Base-by-base conservation (phyloP, 2,888 invertebrate species). In the Synergus umbraculus region DNA sequence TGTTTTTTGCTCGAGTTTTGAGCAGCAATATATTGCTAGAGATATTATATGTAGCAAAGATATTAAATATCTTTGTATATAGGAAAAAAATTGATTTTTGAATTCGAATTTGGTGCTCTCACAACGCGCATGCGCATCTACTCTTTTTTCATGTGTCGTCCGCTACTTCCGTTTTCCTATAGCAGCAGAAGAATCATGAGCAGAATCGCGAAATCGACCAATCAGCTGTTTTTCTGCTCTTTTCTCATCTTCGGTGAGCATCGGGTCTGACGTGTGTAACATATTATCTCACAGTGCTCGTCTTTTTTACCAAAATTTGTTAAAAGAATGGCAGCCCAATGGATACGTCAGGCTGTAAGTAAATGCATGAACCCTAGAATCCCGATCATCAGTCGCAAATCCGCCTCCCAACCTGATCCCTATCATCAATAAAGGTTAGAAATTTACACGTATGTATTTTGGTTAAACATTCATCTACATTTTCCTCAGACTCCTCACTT, bases 311-410 rank as follows among this genome's bases (percentile, higher is more conserved):
- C 78, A 83, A 83, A 73, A 83, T 85, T 87, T 83, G 83, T 79
- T 84, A 76, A 86, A 82, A 88, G 83, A 88, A 92, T 92, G 92
- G 91, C 91, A 87, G 90, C 88, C 76, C 91, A 91, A 78, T 91
- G 91, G 91, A 91, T 92, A 86, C 90, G 90, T 80, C 89, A 90
- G 87, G 88, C 88, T 84, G 91, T 91, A 89, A 91, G 91, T 91
- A 87, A 81, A 76, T 76, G 44, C 79, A 63, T 37, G 37, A 2
- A 41, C 12, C 29, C 18, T n/a, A n/a, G n/a, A 73, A 49, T 49
- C 54, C 54, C n/a, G 41, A 37, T 73, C 49, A 29, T 54, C 67
- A 82, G 9, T 60, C 65, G 78, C 41, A 77, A 77, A 82, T 60
- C 79, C 65, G 66, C 73, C 78, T 83, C 22, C 78, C 79, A 81